phyloP scores from a whole-genome alignment of 1,140 invertebrate genomes.

The Zeugodacus cucurbitae region DNA sequence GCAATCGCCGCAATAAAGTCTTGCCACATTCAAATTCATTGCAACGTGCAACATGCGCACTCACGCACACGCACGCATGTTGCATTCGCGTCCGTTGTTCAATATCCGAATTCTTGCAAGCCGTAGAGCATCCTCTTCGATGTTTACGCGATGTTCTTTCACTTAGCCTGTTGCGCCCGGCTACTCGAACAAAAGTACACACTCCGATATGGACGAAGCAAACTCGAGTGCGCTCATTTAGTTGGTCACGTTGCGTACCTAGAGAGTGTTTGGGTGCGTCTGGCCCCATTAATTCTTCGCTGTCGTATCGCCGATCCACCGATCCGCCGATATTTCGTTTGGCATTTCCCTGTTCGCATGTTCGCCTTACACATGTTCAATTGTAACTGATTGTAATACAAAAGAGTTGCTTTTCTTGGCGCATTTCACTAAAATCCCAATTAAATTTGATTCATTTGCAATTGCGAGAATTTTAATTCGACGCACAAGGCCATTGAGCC shows the following conservation, averaged over 20 bases:
- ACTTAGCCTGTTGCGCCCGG: conserved; percentile 8
- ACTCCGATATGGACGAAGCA: neutral
- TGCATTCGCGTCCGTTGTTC: neutral
- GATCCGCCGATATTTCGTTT: conserved; percentile 16
- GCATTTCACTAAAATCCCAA: conserved; percentile 33
- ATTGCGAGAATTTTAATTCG: conserved; percentile 38
- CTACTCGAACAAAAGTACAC: neutral
- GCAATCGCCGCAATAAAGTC: neutral
- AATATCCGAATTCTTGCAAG: conserved; percentile 15
- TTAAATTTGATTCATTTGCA: conserved; percentile 39
- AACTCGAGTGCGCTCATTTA: neutral
- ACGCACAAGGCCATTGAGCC: conserved; percentile 17
- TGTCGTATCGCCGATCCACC: conserved; percentile 31
- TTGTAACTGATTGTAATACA: conserved; percentile 26
- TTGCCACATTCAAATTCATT: conserved; percentile 24
- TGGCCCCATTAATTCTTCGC: conserved; percentile 31
- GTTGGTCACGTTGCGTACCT: neutral
- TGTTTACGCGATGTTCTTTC: conserved; percentile 36
- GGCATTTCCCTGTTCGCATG: neutral
- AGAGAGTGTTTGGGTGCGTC: conserved; percentile 9
- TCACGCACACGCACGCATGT: neutral
- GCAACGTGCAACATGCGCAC: conserved; percentile 7
- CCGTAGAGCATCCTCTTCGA: conserved; percentile 29
- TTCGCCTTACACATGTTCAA: conserved; percentile 22
- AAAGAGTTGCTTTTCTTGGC: neutral